These are phyloP conservation scores for Oceanites oceanicus DNA, from an alignment of 2,113 vertebrate species.

Conservation along the genomic window DNA sequence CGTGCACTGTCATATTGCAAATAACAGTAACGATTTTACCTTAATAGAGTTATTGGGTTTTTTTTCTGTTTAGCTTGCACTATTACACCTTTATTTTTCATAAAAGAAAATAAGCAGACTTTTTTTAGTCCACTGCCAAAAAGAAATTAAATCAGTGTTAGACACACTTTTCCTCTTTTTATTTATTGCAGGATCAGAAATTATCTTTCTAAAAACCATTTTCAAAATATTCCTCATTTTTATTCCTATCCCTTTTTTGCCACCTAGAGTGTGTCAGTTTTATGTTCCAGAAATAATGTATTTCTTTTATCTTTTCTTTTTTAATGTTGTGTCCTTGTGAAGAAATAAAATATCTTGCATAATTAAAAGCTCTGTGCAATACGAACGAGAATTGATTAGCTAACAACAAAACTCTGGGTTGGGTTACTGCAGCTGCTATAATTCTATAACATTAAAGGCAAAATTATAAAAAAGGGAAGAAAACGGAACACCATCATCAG, in stretches of 20 bases:
- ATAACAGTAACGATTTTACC: not conserved
- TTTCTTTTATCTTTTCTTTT: not conserved
- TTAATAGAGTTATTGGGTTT: not conserved
- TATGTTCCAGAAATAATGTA: not conserved
- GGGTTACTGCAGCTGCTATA: conserved; percentile 27
- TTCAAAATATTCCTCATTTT: not conserved
- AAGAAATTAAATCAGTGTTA: not conserved
- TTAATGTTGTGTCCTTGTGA: not conserved
- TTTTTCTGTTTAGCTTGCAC: not conserved
- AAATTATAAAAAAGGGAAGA: not conserved
- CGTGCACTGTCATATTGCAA: not conserved
- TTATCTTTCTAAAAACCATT: not conserved
- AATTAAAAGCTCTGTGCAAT: not conserved
- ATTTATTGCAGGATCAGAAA: not conserved
- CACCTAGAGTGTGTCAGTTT: not conserved
- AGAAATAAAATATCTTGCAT: conserved; percentile 14
- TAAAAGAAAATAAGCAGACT: not conserved
- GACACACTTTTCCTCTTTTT: not conserved
- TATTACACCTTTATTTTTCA: not conserved
- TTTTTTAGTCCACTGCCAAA: not conserved
- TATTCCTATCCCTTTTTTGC: not conserved
- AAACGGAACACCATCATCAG: not conserved
- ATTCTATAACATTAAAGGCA: not conserved
- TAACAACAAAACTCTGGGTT: not conserved
- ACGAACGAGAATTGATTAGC: not conserved